Evolutionary conservation across 2,113 vertebrate genomes (phyloP).

Genomic region (Melanerpes aurifrons): DNA sequence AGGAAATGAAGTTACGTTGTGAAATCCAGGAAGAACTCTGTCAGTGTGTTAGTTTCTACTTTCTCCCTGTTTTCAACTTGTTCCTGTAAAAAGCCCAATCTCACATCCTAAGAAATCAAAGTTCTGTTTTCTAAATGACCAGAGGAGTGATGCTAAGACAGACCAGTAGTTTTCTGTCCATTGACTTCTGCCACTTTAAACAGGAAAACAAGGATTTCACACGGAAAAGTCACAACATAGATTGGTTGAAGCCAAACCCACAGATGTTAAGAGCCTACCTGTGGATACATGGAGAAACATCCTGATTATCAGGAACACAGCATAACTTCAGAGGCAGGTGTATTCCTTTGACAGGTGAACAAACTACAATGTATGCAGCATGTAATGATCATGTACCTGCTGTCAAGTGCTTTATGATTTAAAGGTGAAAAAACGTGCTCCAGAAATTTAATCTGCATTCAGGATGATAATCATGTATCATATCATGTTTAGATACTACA

Average conservation of each 20-base stretch:
- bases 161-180: background rate
- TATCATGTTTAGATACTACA: constrained; percentile 8
- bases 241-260: background rate
- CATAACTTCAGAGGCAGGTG: background rate
- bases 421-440: background rate
- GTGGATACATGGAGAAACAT: background rate
- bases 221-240: background rate
- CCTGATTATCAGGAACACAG: background rate
- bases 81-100: background rate
- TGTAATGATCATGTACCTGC: background rate
- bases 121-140: background rate
- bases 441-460: background rate
- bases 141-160: background rate
- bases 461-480: constrained; percentile 23
- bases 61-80: background rate
- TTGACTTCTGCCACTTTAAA: background rate
- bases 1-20: background rate
- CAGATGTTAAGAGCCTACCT: background rate
- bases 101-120: background rate
- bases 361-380: background rate
- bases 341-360: background rate
- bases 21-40: background rate
- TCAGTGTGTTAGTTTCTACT: background rate
- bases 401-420: constrained; percentile 13
- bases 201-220: background rate